Evolutionary conservation across 2,888 invertebrate genomes (phyloP).

Genomic region (Noctua fimbriata): DNA sequence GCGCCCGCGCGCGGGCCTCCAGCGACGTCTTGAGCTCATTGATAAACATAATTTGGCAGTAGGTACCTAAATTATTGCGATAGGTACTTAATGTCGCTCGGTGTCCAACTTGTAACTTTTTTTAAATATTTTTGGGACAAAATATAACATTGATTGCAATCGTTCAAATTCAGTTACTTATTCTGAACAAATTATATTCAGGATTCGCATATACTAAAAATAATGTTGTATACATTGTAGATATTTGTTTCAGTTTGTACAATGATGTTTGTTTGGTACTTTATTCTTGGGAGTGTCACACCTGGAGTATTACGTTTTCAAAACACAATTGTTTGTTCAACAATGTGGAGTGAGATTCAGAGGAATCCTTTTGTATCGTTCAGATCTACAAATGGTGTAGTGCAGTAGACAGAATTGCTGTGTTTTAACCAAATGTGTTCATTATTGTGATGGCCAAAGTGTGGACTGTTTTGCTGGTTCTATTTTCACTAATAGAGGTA

Average conservation of each 20-base stretch:
- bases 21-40: no score
- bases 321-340: constrained; percentile 63
- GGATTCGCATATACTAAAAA: no score
- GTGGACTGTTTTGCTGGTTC: constrained; percentile 60
- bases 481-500: constrained; percentile 74
- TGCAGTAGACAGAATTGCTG: constrained; percentile 16
- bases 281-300: constrained; percentile 49
- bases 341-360: constrained; percentile 46
- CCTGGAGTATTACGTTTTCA: constrained; percentile 45
- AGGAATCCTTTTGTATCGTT: constrained; percentile 48
- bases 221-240: no score
- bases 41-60: no score
- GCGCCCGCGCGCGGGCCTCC: no score
- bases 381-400: constrained; percentile 30
- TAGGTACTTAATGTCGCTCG: no score
- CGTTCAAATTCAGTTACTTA: no score
- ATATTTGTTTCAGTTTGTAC: constrained; percentile 55
- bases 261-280: constrained; percentile 39
- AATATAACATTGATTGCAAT: no score
- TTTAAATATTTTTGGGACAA: no score
- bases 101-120: no score
- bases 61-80: no score
- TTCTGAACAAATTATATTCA: no score
- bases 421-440: constrained; percentile 2
- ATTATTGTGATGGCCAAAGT: constrained; percentile 48